Evolutionary conservation across 2,113 vertebrate species (phyloP).

Genomic region (Muscicapa adusta): DNA sequence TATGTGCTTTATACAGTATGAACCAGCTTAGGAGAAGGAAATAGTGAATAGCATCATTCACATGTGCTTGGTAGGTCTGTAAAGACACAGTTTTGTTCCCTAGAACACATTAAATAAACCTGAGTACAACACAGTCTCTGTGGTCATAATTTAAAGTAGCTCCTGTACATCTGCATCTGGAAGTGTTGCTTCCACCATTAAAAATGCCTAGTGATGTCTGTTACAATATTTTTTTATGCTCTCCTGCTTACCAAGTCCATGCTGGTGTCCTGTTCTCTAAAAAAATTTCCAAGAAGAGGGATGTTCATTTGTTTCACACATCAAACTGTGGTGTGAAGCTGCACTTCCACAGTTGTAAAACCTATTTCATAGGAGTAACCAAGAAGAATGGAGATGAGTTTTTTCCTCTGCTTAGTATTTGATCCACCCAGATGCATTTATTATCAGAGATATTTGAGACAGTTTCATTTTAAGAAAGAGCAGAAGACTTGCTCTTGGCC

Average conservation of each 20-base stretch:
- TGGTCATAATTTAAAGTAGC: background rate
- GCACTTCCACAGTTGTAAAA: background rate
- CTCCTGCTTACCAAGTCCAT: background rate
- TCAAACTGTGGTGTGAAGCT: background rate
- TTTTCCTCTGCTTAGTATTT: background rate
- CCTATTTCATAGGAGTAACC: background rate
- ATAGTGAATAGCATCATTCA: background rate
- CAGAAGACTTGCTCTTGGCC: background rate
- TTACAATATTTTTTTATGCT: background rate
- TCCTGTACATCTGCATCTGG: background rate
- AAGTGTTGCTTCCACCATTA: background rate
- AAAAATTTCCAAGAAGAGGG: background rate
- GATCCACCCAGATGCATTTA: background rate
- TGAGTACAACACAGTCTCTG: background rate
- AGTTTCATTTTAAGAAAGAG: background rate
- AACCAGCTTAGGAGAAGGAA: constrained; percentile 9
- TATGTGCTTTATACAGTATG: background rate
- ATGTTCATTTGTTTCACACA: background rate
- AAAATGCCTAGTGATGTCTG: background rate
- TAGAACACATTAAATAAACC: constrained; percentile 13
- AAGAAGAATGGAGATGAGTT: background rate
- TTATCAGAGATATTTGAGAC: background rate
- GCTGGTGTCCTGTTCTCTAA: background rate
- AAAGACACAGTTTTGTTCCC: constrained; percentile 37
- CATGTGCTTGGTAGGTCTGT: background rate